Conservation (phyloP, 2,888 invertebrate species). For the Plemyria rubiginata region DNA sequence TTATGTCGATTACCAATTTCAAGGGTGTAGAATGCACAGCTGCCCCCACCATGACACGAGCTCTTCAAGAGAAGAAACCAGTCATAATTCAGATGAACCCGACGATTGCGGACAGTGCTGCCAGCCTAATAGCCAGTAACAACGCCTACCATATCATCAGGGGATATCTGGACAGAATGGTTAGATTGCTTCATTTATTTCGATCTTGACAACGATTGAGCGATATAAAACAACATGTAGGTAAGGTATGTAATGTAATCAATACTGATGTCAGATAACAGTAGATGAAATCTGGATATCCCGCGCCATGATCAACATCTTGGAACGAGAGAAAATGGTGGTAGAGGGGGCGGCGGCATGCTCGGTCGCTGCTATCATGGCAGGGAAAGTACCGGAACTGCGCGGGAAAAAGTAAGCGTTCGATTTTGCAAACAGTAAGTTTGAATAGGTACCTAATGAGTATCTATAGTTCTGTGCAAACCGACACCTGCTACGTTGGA, state of each 20-base stretch:
- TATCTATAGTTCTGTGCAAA: too few relatives aligned
- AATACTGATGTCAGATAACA: slow-evolving; percentile 73
- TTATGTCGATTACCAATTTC: slow-evolving; percentile 50
- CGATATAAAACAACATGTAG: too few relatives aligned
- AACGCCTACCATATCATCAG: slow-evolving; percentile 90
- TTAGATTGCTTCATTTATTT: slow-evolving; percentile 49
- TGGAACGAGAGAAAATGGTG: slow-evolving; percentile 91
- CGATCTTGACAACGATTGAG: too few relatives aligned
- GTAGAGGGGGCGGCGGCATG: slow-evolving; percentile 94
- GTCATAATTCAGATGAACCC: slow-evolving; percentile 85
- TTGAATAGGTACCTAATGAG: too few relatives aligned
- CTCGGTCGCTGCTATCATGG: slow-evolving; percentile 91
- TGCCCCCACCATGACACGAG: slow-evolving; percentile 90
- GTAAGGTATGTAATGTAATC: too few relatives aligned
- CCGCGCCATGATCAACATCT: slow-evolving; percentile 88
- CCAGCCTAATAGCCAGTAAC: slow-evolving; percentile 89
- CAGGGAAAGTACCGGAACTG: slow-evolving; percentile 90
- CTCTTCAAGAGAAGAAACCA: slow-evolving; percentile 88
- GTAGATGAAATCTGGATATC: slow-evolving; percentile 91
- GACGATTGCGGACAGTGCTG: slow-evolving; percentile 92
- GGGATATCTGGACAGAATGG: slow-evolving; percentile 90
- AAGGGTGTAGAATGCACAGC: slow-evolving; percentile 95
- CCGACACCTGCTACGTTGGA: too few relatives aligned
- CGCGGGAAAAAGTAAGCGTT: slow-evolving; percentile 90
- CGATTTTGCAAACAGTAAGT: not conserved